A percentile compares a stretch with the other conserved stretches of the same genome.
Evolutionary conservation across 2,888 invertebrate species (phyloP).

Genomic region (Thyatira batis): DNA sequence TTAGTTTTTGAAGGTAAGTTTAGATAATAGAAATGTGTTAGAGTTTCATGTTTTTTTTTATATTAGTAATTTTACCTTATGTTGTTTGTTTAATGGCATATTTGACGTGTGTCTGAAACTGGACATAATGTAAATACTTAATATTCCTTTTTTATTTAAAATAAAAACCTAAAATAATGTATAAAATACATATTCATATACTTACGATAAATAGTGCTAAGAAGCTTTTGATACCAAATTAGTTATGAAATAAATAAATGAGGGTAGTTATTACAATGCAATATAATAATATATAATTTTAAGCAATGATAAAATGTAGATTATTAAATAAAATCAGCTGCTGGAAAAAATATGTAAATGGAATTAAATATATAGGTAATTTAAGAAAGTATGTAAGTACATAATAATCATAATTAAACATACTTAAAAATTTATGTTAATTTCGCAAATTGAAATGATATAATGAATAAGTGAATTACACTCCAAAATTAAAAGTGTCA

Average conservation of each 20-base stretch:
- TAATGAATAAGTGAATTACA: not conserved
- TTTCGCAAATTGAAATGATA: not conserved
- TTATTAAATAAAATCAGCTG: constrained; percentile 3
- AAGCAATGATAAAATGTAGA: too few relatives aligned
- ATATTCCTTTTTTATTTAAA: constrained; percentile 9
- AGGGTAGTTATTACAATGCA: too few relatives aligned
- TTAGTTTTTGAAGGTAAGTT: too few relatives aligned
- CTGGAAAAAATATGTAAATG: not conserved
- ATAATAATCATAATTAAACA: not conserved
- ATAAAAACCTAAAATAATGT: constrained; percentile 5
- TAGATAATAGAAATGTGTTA: not conserved
- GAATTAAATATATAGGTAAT: not conserved
- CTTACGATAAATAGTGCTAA: too few relatives aligned
- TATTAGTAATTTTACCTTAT: constrained; percentile 35
- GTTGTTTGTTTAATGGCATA: constrained; percentile 26
- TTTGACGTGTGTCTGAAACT: constrained; percentile 41
- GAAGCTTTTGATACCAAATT: too few relatives aligned
- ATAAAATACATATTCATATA: constrained; percentile 4
- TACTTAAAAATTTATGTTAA: not conserved
- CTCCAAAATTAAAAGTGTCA: not conserved
- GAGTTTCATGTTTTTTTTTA: not conserved
- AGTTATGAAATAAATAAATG: too few relatives aligned
- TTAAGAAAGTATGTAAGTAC: not conserved
- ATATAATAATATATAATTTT: too few relatives aligned
- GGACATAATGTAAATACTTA: constrained; percentile 27